Percentiles rank a stretch among this genome's conserved stretches.
Evolutionary conservation across 2,113 vertebrate species (phyloP).

Genomic region (Pardalotus punctatus): DNA sequence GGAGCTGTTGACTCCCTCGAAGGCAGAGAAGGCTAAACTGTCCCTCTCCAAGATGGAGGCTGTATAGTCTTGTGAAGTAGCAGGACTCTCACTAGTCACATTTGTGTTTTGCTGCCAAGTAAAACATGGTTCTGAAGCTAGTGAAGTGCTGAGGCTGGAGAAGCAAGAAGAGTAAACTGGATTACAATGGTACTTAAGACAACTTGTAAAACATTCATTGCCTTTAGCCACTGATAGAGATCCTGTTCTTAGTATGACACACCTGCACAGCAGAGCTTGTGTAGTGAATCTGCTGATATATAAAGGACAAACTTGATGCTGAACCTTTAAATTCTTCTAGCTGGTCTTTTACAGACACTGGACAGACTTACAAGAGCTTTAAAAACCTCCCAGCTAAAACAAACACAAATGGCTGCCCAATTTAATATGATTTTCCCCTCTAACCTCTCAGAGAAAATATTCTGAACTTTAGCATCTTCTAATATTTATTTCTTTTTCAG

Average conservation of each 20-base stretch:
- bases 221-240: background rate
- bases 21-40: background rate
- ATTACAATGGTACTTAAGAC: background rate
- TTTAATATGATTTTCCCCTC: background rate
- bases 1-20: background rate
- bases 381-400: background rate
- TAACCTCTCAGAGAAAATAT: background rate
- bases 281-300: background rate
- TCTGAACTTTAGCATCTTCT: background rate
- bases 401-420: background rate
- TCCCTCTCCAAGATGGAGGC: background rate
- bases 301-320: background rate
- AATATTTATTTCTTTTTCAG: background rate
- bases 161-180: background rate
- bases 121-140: background rate
- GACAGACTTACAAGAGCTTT: background rate
- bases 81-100: background rate
- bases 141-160: background rate
- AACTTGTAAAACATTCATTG: background rate
- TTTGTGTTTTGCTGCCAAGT: background rate
- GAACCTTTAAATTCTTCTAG: background rate
- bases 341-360: background rate
- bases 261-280: background rate
- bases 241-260: background rate
- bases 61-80: background rate